These are phyloP conservation scores for Actenoides lindsayi DNA, from an alignment of 2,113 vertebrate species.

Conservation along the genomic window DNA sequence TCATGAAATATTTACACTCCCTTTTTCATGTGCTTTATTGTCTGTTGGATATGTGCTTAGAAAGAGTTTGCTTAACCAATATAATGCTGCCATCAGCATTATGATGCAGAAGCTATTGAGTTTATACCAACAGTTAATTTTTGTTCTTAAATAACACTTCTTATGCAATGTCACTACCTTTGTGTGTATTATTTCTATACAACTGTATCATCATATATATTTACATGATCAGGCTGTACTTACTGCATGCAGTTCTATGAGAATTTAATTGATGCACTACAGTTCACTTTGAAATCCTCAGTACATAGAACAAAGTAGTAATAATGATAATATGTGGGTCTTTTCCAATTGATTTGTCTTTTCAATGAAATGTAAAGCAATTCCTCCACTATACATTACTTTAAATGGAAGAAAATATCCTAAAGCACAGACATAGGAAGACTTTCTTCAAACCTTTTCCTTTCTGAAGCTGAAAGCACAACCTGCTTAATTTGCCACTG, in stretches of 20 bases:
- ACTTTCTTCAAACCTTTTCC: neutral
- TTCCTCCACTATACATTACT: neutral
- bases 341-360: neutral
- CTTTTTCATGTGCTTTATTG: neutral
- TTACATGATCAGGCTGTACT: neutral
- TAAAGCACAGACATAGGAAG: neutral
- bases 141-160: slow-evolving; percentile 12
- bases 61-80: slow-evolving; percentile 1
- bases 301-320: neutral
- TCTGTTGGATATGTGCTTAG: neutral
- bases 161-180: neutral
- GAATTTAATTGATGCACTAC: neutral
- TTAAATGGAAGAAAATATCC: neutral
- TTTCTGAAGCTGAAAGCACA: neutral
- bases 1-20: neutral
- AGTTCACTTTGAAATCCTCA: neutral
- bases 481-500: neutral
- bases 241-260: neutral
- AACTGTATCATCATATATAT: neutral
- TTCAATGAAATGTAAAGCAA: neutral
- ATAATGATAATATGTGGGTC: neutral
- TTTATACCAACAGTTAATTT: neutral
- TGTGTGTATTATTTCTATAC: neutral
- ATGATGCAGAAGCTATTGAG: neutral
- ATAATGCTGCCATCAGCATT: neutral